Evolutionary conservation across 1,140 invertebrate genomes (phyloP), one percentile per base, ranked within the genome.

Genomic region (Agraylea sexmaculata): DNA sequence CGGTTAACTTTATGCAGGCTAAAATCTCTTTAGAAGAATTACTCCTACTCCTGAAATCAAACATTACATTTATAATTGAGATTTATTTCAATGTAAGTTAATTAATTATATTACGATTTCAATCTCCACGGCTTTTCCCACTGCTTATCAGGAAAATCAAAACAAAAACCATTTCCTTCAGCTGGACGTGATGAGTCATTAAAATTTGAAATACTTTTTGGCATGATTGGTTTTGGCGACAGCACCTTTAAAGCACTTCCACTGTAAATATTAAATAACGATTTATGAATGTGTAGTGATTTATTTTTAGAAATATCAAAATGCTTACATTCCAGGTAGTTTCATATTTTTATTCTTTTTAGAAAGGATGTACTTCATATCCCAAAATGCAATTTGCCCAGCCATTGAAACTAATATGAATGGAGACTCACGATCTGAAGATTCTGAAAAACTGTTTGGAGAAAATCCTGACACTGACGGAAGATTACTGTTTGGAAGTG

Each of bases 321-420:
- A 6, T 25, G 6, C 6, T 7, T 25, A 7, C 23, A 25, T n/a
- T 25, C 6, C 6, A 25, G 23, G n/a, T 25, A 25, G n/a, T n/a
- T 6, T n/a, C n/a, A n/a, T 25, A 17, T 16, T 38, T 38, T 40
- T 40, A 45, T 38, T 30, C 31, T 31, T 33, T 37, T n/a, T n/a
- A 33, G 16, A 16, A 8, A 16, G 11, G 3, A 49, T 39, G 25
- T 32, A 34, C 2, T 43, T 43, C 2, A 45, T 22, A 34, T 49
- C 32, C 47, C 47, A 49, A 40, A 40, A 49, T 0, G 37, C 41
- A 3, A 49, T 35, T 23, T 49, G 47, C 20, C 43, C 41, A 8
- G 47, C 40, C 8, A 49, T 30, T 4, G 47, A 49, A 5, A 49
- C 43, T 3, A 49, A 35, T 5, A 49, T 41, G 13, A 49, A 13